These are phyloP conservation scores for Cephalopholis sonnerati DNA, from an alignment of 2,113 vertebrate genomes.

Conservation along the genomic window DNA sequence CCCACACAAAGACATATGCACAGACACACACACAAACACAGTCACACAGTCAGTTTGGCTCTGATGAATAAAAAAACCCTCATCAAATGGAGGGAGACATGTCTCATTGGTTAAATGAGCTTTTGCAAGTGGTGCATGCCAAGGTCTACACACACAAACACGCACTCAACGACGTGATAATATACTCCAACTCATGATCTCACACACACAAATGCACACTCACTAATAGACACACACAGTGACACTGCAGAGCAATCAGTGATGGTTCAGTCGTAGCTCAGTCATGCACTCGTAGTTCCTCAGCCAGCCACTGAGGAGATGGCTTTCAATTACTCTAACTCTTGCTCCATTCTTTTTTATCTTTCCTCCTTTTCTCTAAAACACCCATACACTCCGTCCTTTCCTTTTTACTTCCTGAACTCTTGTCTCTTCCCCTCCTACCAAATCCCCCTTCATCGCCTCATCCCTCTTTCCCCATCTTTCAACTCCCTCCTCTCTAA, in stretches of 20 bases:
- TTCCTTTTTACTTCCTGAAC: slow-evolving; percentile 55
- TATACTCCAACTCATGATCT: slow-evolving; percentile 12
- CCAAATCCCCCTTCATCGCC: slow-evolving; percentile 38
- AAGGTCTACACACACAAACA: slow-evolving; percentile 14
- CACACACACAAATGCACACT: slow-evolving; percentile 29
- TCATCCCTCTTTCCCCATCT: slow-evolving; percentile 52
- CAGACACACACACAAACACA: slow-evolving; percentile 4
- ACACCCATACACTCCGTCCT: slow-evolving; percentile 36
- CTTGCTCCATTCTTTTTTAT: slow-evolving; percentile 24
- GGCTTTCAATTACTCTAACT: slow-evolving; percentile 53
- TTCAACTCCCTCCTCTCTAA: slow-evolving; percentile 47
- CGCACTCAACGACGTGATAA: slow-evolving; percentile 14
- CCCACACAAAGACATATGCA: slow-evolving; percentile 7
- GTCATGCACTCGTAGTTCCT: slow-evolving; percentile 46
- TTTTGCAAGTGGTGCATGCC: slow-evolving; percentile 32
- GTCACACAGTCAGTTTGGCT: slow-evolving; percentile 11
- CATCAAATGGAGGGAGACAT: slow-evolving; percentile 42
- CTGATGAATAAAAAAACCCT: slow-evolving; percentile 30
- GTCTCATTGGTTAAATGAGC: slow-evolving; percentile 61
- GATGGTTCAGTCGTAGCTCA: slow-evolving; percentile 52
- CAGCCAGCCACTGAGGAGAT: slow-evolving; percentile 34
- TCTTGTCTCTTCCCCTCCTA: slow-evolving; percentile 49
- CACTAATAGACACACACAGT: slow-evolving; percentile 23
- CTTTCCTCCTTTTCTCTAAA: slow-evolving; percentile 23
- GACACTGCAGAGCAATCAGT: slow-evolving; percentile 48